phyloP scores from a whole-genome alignment of 2,113 vertebrate genomes.

The Chascanopsetta lugubris region DNA sequence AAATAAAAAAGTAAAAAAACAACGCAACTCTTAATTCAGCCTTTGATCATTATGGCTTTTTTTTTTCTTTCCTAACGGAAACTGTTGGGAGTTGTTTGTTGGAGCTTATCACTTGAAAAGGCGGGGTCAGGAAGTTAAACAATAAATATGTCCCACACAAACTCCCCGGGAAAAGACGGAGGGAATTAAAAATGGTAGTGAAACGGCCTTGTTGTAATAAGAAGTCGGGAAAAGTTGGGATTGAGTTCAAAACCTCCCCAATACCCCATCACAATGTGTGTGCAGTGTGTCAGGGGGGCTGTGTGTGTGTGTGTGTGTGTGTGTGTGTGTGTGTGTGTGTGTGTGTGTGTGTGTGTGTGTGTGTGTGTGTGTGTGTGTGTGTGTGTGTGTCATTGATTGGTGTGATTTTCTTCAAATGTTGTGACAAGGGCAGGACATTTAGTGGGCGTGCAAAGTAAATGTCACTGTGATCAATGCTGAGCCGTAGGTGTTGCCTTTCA shows the following conservation, averaged over 20 bases:
- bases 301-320: conserved; percentile 32
- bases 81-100: conserved; percentile 69
- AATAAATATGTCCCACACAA: conserved; percentile 26
- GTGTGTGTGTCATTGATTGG: conserved; percentile 68
- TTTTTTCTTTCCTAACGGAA: conserved; percentile 39
- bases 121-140: conserved; percentile 60
- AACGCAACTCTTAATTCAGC: conserved; percentile 71
- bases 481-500: conserved; percentile 85
- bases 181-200: conserved; percentile 27
- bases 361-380: conserved; percentile 17
- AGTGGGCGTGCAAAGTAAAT: conserved; percentile 90
- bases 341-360: conserved; percentile 14
- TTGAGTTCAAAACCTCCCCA: conserved; percentile 44
- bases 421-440: conserved; percentile 86
- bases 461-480: conserved; percentile 91
- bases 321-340: conserved; percentile 33
- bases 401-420: conserved; percentile 83
- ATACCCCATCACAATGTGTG: background rate
- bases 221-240: conserved; percentile 45
- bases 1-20: conserved; percentile 68
- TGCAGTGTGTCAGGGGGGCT: conserved; percentile 14
- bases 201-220: conserved; percentile 43
- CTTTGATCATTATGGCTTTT: conserved; percentile 67
- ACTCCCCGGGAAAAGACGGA: conserved; percentile 41
- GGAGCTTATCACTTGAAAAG: conserved; percentile 64